phyloP scores from a whole-genome alignment of 2,888 invertebrate genomes.

The Aproaerema taeniolella region DNA sequence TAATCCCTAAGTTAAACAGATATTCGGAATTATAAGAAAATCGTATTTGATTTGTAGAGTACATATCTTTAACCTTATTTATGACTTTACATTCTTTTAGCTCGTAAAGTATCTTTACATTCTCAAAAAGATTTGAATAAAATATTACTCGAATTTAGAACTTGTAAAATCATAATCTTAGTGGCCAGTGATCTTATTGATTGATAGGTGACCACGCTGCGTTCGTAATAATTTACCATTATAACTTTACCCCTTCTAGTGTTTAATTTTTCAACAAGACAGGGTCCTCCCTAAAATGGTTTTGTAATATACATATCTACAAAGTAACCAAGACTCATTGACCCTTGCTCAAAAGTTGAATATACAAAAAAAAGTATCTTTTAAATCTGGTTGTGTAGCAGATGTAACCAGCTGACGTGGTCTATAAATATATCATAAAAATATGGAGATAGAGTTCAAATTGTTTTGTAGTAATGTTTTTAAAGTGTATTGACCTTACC shows the following conservation, averaged over 20 bases:
- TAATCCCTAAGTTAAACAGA: too few relatives aligned
- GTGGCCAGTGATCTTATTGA: slow-evolving; percentile 68
- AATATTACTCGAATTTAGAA: slow-evolving; percentile 70
- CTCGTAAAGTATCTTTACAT: slow-evolving; percentile 33
- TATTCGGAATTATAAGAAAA: too few relatives aligned
- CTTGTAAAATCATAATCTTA: slow-evolving; percentile 69
- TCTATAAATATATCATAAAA: too few relatives aligned
- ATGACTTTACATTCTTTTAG: neutral
- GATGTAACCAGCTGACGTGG: too few relatives aligned
- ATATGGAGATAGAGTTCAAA: slow-evolving; percentile 36
- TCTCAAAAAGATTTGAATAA: slow-evolving; percentile 74
- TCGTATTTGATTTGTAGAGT: too few relatives aligned
- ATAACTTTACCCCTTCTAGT: slow-evolving; percentile 25
- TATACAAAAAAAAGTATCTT: too few relatives aligned
- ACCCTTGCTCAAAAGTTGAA: too few relatives aligned
- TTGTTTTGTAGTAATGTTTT: too few relatives aligned
- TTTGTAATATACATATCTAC: slow-evolving; percentile 21
- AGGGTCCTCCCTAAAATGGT: slow-evolving; percentile 32
- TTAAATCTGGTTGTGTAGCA: too few relatives aligned
- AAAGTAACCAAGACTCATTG: too few relatives aligned
- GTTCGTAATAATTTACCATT: slow-evolving; percentile 39
- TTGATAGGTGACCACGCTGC: slow-evolving; percentile 75
- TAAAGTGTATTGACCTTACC: slow-evolving; percentile 65
- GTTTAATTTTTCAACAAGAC: slow-evolving; percentile 14
- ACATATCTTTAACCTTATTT: too few relatives aligned